phyloP scores from a whole-genome alignment of 2,797 vertebrate species.

The Eleutherodactylus coqui region DNA sequence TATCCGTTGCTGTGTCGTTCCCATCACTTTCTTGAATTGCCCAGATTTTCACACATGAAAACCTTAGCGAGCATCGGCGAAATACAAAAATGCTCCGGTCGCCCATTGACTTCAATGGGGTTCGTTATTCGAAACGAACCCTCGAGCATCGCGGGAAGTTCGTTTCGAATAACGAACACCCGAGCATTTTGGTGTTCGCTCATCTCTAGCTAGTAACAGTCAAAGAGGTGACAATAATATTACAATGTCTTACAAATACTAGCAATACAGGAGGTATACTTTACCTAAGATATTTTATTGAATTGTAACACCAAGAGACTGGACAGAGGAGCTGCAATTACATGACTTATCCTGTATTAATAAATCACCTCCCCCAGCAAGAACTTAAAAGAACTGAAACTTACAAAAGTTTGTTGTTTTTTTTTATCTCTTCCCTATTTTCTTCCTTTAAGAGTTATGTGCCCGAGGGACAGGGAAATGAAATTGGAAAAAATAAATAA shows the following conservation, averaged over 20 bases:
- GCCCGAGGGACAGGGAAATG: constrained; percentile 74
- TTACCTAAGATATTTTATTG: constrained; percentile 40
- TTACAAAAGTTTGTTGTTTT: constrained; percentile 20
- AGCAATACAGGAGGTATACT: constrained; percentile 39
- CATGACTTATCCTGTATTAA: constrained; percentile 29
- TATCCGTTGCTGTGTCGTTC: too few species aligned
- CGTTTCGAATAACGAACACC: too few species aligned
- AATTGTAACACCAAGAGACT: constrained; percentile 31
- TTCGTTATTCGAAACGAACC: too few species aligned
- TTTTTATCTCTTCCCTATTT: constrained; percentile 62
- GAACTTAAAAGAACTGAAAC: neutral
- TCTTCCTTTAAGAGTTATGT: constrained; percentile 66
- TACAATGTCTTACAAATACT: neutral
- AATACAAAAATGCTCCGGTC: too few species aligned
- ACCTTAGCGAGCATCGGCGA: too few species aligned
- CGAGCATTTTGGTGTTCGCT: too few species aligned
- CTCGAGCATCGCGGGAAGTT: too few species aligned
- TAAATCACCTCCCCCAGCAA: constrained; percentile 23
- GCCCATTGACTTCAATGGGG: too few species aligned
- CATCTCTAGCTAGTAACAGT: neutral
- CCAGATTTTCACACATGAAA: too few species aligned
- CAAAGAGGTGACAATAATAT: neutral
- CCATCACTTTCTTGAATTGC: too few species aligned
- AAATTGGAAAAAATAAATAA: constrained; percentile 85
- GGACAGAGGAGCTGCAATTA: constrained; percentile 56